A percentile compares a stretch with the other conserved stretches of the same genome.
phyloP scores from a whole-genome alignment of 1,140 invertebrate genomes.

The Brachionus asplanchnoidis region DNA sequence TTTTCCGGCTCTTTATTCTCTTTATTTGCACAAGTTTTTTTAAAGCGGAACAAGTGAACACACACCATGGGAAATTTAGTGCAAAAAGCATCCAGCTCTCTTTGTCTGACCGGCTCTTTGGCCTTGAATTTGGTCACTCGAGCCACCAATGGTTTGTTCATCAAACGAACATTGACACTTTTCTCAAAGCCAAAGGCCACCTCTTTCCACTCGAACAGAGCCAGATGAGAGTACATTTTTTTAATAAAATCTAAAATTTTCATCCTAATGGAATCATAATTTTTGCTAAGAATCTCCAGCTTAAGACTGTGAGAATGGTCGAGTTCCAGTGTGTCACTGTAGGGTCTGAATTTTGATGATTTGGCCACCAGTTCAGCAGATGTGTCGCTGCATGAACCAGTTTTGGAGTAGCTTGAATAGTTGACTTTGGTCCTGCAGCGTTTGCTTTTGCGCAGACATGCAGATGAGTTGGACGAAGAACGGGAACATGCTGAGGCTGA shows the following conservation, averaged over 20 bases:
- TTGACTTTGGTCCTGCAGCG: neutral
- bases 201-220: neutral
- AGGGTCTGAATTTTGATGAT: neutral
- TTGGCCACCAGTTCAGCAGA: neutral
- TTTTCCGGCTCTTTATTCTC: neutral
- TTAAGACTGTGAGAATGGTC: neutral
- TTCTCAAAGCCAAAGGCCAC: neutral
- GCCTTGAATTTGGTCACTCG: neutral
- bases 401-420: neutral
- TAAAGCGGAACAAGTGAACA: neutral
- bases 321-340: neutral
- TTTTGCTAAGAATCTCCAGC: neutral
- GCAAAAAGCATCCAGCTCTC: neutral
- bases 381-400: neutral
- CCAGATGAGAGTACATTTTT: neutral
- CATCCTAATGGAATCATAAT: neutral
- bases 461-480: neutral
- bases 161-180: neutral
- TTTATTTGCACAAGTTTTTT: neutral
- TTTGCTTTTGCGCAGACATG: neutral
- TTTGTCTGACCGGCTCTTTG: neutral
- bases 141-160: neutral
- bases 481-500: neutral
- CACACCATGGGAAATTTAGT: neutral
- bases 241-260: conserved; percentile 1